Conservation (phyloP, 2,888 invertebrate species). For the Epistrophella euchroma region DNA sequence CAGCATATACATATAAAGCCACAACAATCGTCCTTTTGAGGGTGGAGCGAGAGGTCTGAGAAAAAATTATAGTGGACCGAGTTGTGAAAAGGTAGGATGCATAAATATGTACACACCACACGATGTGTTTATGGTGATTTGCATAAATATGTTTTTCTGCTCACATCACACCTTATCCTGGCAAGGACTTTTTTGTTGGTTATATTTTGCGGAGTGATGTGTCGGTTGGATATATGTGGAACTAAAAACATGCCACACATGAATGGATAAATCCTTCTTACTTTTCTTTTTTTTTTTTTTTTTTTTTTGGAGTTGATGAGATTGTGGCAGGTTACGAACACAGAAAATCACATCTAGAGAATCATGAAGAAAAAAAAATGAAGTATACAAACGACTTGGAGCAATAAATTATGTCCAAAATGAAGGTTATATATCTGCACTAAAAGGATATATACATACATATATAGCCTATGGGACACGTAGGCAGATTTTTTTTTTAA, state of each 20-base stretch:
- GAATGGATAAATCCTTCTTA: constrained; percentile 67
- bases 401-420: constrained; percentile 73
- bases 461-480: constrained; percentile 16
- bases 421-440: constrained; percentile 53
- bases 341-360: constrained; percentile 9
- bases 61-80: constrained; percentile 29
- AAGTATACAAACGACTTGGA: constrained; percentile 50
- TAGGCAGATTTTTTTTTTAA: constrained; percentile 64
- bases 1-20: not conserved
- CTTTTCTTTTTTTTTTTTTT: constrained; percentile 13
- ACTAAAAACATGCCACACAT: constrained; percentile 59
- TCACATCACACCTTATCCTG: not conserved
- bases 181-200: constrained; percentile 18
- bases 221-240: constrained; percentile 40
- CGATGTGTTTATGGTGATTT: constrained; percentile 76
- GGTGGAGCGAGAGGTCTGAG: not conserved
- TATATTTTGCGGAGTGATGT: not conserved
- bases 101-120: constrained; percentile 66
- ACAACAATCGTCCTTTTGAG: constrained; percentile 10
- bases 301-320: constrained; percentile 56
- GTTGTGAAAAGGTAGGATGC: constrained; percentile 55
- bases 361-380: constrained; percentile 43
- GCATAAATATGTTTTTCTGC: constrained; percentile 66
- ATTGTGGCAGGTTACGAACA: constrained; percentile 62
- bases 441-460: constrained; percentile 41